Conservation (phyloP, 2,888 invertebrate genomes). For the Plebejus melissa region DNA sequence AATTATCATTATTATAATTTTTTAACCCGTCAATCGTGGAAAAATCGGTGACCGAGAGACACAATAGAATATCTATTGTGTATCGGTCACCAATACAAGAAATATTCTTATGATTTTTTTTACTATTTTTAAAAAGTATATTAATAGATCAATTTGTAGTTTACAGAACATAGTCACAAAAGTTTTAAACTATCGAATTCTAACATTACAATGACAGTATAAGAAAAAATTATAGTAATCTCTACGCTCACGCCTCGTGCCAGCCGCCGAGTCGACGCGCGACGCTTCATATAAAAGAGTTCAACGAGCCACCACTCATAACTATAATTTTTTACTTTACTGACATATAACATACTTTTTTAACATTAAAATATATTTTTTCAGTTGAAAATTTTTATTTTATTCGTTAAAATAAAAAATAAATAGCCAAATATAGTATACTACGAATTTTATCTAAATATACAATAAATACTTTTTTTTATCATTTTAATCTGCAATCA, state of each 20-base stretch:
- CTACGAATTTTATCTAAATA: no score
- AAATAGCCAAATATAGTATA: no score
- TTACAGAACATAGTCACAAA: no score
- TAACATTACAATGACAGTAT: not conserved
- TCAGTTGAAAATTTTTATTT: not conserved
- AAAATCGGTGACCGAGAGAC: no score
- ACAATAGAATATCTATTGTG: no score
- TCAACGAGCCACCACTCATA: conserved; percentile 51
- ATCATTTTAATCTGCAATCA: no score
- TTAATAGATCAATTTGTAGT: not conserved
- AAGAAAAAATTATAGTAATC: not conserved
- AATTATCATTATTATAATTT: not conserved
- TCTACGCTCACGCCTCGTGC: conserved; percentile 37
- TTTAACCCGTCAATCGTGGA: no score
- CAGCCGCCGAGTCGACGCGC: not conserved
- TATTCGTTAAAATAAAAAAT: no score
- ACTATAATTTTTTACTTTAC: not conserved
- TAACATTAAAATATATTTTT: not conserved
- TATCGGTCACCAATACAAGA: no score
- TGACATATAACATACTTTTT: not conserved
- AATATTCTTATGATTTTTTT: not conserved
- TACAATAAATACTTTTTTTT: no score
- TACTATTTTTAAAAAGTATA: not conserved
- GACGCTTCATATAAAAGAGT: conserved; percentile 57
- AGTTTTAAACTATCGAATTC: no score